Conservation (phyloP, 2,888 invertebrate species). For the Diogma glabrata region DNA sequence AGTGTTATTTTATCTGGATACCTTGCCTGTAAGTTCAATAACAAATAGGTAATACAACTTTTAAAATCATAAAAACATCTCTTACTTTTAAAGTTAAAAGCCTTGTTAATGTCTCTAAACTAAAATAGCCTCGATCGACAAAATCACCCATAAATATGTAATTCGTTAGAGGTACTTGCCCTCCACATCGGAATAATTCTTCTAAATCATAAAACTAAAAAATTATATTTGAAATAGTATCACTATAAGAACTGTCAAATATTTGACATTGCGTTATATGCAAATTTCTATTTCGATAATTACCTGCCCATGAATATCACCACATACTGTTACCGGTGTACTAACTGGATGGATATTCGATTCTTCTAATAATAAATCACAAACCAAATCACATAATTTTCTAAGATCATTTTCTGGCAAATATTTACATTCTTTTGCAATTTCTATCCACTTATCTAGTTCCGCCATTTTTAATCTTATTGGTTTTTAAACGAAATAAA, state of each 20-base stretch:
- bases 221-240: slow-evolving; percentile 20
- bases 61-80: too few species aligned
- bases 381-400: slow-evolving; percentile 92
- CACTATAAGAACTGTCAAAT: not conserved
- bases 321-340: slow-evolving; percentile 97
- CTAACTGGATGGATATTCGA: slow-evolving; percentile 96
- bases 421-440: slow-evolving; percentile 94
- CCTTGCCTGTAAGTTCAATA: slow-evolving; percentile 42
- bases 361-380: slow-evolving; percentile 88
- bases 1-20: slow-evolving; percentile 86
- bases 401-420: slow-evolving; percentile 96
- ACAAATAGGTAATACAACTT: too few species aligned
- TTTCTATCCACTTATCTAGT: slow-evolving; percentile 90
- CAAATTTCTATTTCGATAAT: slow-evolving; percentile 7
- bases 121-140: slow-evolving; percentile 94
- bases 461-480: slow-evolving; percentile 51
- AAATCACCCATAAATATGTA: slow-evolving; percentile 97
- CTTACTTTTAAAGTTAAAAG: slow-evolving; percentile 67
- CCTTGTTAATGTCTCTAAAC: slow-evolving; percentile 86
- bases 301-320: slow-evolving; percentile 99
- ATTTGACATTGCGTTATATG: not conserved
- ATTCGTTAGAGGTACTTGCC: slow-evolving; percentile 85
- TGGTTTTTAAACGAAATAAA: too few species aligned
- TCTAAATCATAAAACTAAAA: slow-evolving; percentile 85
- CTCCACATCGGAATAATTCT: slow-evolving; percentile 84